phyloP scores from a whole-genome alignment of 2,113 vertebrate genomes.

The Odobenus rosmarus region DNA sequence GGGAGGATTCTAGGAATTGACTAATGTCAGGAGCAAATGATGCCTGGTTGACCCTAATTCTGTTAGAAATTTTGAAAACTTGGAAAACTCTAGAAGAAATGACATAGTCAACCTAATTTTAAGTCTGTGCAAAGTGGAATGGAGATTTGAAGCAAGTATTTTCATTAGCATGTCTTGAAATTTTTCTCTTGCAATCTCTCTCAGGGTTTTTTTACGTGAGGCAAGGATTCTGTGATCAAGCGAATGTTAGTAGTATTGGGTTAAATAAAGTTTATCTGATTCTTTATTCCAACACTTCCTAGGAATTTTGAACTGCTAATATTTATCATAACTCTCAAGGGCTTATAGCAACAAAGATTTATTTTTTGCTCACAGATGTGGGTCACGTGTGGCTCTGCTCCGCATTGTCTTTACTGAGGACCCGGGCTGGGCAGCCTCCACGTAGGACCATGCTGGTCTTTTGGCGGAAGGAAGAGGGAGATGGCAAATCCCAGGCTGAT shows the following conservation, averaged over 20 bases:
- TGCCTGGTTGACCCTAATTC: neutral
- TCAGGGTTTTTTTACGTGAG: neutral
- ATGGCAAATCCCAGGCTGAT: neutral
- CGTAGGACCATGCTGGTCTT: neutral
- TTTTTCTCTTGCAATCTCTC: neutral
- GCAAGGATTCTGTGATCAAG: neutral
- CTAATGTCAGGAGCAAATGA: neutral
- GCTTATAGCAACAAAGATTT: neutral
- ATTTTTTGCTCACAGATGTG: neutral
- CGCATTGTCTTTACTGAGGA: fast-evolving
- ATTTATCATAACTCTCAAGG: neutral
- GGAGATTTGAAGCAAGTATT: neutral
- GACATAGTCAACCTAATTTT: neutral
- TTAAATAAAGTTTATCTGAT: neutral
- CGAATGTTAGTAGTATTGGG: neutral
- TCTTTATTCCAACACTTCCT: neutral
- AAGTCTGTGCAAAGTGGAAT: neutral
- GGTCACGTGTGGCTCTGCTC: neutral
- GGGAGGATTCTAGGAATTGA: neutral
- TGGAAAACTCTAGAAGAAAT: conserved; percentile 2
- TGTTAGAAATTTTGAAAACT: conserved; percentile 32
- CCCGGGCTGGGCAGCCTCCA: neutral
- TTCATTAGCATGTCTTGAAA: neutral
- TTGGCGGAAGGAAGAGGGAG: neutral
- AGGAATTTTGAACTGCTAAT: neutral